Conservation (phyloP, 2,797 vertebrate species). For the Clarias platycephalus region DNA sequence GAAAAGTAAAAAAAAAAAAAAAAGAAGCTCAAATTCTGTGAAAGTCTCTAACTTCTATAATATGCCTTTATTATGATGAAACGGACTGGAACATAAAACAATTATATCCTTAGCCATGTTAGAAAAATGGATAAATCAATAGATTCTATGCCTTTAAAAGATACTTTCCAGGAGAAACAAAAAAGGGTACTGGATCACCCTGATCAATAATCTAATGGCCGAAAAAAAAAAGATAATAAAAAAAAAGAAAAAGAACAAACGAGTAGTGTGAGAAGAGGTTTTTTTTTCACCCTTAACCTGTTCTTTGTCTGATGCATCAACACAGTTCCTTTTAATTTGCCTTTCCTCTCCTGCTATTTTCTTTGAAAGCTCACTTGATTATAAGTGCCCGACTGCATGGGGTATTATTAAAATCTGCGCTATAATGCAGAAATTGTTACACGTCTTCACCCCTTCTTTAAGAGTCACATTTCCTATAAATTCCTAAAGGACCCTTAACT, state of each 20-base stretch:
- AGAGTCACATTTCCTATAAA: conserved; percentile 20
- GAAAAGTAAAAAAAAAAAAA: neutral
- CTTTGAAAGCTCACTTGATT: conserved; percentile 11
- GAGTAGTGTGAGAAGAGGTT: neutral
- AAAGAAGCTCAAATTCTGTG: neutral
- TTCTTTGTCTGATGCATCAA: neutral
- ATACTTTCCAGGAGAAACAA: neutral
- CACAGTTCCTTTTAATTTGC: neutral
- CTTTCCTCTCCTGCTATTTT: neutral
- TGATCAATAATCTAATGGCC: neutral
- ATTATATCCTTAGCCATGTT: neutral
- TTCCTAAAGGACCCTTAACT: conserved; percentile 25
- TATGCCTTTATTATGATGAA: neutral
- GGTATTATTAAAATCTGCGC: conserved; percentile 4
- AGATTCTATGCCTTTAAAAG: neutral
- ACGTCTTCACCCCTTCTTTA: neutral
- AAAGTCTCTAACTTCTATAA: neutral
- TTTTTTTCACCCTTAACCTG: neutral
- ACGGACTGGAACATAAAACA: neutral
- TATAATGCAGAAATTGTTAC: conserved; percentile 21
- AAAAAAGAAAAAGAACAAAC: neutral
- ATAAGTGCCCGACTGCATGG: neutral
- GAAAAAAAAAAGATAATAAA: no score
- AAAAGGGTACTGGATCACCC: neutral
- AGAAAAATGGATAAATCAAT: neutral